Evolutionary conservation across 2,113 vertebrate genomes (phyloP).

Genomic region (Oryzias curvinotus): DNA sequence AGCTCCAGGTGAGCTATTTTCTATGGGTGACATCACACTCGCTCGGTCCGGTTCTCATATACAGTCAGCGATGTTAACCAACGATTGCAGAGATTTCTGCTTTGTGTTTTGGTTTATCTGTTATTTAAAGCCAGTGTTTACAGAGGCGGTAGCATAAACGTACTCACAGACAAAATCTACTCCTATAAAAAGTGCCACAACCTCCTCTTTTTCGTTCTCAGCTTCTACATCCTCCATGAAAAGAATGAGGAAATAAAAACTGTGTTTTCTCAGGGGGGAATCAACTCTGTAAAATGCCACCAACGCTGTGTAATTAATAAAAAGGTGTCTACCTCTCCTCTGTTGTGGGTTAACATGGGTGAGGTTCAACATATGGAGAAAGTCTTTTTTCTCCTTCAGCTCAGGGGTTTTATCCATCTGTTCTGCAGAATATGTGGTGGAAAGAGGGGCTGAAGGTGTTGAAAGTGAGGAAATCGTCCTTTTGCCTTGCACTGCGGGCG

Average conservation of each 20-base stretch:
- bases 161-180: no score
- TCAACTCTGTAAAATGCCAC: conserved; percentile 20
- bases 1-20: no score
- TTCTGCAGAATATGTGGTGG: conserved; percentile 89
- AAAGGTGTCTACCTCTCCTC: conserved; percentile 83
- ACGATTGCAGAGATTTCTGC: no score
- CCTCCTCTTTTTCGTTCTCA: conserved; percentile 33
- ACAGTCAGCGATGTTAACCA: no score
- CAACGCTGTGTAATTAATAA: conserved; percentile 25
- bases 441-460: conserved; percentile 74
- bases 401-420: conserved; percentile 93
- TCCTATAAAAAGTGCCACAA: not conserved
- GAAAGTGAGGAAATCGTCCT: conserved; percentile 73
- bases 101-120: no score
- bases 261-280: conserved; percentile 7
- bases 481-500: conserved; percentile 81
- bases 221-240: conserved; percentile 16
- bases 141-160: no score
- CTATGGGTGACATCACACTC: no score
- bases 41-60: no score
- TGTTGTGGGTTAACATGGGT: conserved; percentile 89
- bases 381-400: conserved; percentile 93
- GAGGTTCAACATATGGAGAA: conserved; percentile 93
- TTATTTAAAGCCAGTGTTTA: no score
- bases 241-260: conserved; percentile 12